These are phyloP conservation scores for Hydrozoanthus gracilis DNA, from an alignment of 92 coral and sea anemone genomes.

Conservation along the genomic window DNA sequence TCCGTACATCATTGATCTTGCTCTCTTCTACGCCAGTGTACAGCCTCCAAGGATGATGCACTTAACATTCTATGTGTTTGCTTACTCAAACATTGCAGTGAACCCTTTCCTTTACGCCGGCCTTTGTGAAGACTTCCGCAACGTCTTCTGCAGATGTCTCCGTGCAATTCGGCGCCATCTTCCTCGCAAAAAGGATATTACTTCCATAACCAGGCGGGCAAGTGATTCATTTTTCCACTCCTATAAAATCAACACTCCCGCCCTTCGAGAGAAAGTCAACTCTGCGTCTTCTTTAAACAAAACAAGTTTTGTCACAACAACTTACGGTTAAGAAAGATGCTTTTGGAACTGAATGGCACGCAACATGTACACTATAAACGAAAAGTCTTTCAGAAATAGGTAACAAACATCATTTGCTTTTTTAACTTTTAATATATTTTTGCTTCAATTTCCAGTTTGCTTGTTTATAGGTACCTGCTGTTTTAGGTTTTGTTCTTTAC, in stretches of 20 bases:
- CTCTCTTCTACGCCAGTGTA: conserved; percentile 30
- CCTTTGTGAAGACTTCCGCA: conserved; percentile 80
- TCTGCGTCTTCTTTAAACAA: conserved; percentile 5
- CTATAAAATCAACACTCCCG: conserved; percentile 3
- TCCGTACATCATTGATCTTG: conserved; percentile 68
- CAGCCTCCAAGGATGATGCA: conserved; percentile 44
- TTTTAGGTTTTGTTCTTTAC: no score
- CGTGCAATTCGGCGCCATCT: neutral
- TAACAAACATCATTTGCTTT: no score
- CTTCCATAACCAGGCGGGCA: conserved; percentile 20
- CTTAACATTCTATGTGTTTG: conserved; percentile 58
- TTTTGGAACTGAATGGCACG: neutral
- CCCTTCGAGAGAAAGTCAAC: neutral
- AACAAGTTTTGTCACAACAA: neutral
- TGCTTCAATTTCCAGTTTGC: no score
- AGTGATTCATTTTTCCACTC: conserved; percentile 14
- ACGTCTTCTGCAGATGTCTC: conserved; percentile 55
- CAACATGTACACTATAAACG: neutral
- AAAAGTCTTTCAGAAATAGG: no score
- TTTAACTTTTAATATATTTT: no score
- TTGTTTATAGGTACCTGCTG: no score
- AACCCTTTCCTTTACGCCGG: conserved; percentile 87
- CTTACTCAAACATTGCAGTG: conserved; percentile 74
- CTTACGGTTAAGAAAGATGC: neutral
- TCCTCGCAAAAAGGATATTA: conserved; percentile 10